Base-by-base conservation (phyloP, 2,113 vertebrate species). In the Atlantisia rogersi region DNA sequence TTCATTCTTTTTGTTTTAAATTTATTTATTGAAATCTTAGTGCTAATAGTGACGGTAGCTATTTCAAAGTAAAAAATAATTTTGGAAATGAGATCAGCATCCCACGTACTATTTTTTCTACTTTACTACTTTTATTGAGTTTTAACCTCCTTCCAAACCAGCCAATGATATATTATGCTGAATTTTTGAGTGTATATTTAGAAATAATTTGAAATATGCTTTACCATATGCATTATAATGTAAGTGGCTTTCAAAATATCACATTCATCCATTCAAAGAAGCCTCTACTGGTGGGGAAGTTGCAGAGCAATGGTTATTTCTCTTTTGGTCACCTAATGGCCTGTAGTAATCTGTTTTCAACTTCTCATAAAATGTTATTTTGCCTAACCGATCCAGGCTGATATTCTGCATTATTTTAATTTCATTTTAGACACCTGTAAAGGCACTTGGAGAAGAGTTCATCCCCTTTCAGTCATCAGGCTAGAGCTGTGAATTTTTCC, bases 171-270 rank as follows among this genome's bases (percentile, higher is more conserved):
- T 1, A 11, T 42, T 35, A 24, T 10, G 58, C 1, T 53, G 35
- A 56, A 31, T 70, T 63, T 90, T 75, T 26, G 50, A 21, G 3
- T 31, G 1, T 8, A 19, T 37, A 5, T 46, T 80, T 46, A 52
- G 18, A 82, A 67, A 63, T 5, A 64, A 50, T 2, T 44, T 40
- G 9, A 48, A 82, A 79, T 11, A 10, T 5, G 11, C 62, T 63
- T 76, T 10, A 65, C 22, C 26, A 10, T 1, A 2, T 46, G 2
- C 1, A 18, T 35, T 71, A 16, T 15, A 75, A 75, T 6, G 1
- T n/a, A 40, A 75, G 40, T 6, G 4, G 2, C 7, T 81, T 89
- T 62, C 15, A 70, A 74, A 86, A 70, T 52, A 21, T n/a, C 2
- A 14, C 4, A 17, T 37, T 70, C 9, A 44, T 74, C 18, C 9